Conservation (phyloP, 2,888 invertebrate species). For the Cotesia congregata region DNA sequence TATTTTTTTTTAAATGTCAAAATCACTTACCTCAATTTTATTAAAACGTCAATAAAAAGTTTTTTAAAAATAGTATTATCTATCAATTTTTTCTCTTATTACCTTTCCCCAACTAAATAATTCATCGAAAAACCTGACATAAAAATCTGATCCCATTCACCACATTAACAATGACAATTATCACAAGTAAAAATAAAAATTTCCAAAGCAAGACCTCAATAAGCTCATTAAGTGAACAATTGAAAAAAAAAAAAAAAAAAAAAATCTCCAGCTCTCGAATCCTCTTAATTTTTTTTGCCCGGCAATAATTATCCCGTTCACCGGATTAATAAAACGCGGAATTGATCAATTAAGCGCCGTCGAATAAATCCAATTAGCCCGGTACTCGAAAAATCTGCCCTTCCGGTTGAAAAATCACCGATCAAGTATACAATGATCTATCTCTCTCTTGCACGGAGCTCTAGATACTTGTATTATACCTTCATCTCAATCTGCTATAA, state of each 20-base stretch:
- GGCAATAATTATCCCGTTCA: neutral
- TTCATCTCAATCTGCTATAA: neutral
- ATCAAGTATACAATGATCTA: neutral
- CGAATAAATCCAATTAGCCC: neutral
- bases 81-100: no score
- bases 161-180: neutral
- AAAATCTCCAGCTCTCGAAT: neutral
- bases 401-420: neutral
- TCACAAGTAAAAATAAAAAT: neutral
- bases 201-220: neutral
- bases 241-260: neutral
- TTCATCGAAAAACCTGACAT: no score
- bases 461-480: neutral
- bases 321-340: neutral
- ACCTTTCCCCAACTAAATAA: no score
- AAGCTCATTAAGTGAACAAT: neutral
- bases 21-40: no score
- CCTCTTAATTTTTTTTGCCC: neutral
- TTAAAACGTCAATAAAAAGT: no score
- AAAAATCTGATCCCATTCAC: no score
- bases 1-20: no score
- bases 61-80: no score
- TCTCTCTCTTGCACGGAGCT: neutral
- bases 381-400: neutral
- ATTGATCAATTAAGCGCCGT: neutral